phyloP scores from a whole-genome alignment of 1,140 invertebrate species.

The Scaptomyza hsui region DNA sequence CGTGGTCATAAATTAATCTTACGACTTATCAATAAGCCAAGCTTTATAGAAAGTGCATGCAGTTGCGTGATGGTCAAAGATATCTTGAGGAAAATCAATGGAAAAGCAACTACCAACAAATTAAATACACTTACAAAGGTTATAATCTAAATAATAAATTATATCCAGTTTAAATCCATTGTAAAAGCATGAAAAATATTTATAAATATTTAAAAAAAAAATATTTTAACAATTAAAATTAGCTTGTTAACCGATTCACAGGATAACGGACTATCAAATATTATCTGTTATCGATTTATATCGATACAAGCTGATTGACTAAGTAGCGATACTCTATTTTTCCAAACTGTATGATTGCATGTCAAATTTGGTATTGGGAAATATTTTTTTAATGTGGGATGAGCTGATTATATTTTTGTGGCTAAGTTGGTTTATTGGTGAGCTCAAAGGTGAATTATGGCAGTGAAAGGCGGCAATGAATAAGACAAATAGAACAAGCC shows the following conservation, averaged over 20 bases:
- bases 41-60: conserved; percentile 12
- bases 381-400: conserved; percentile 36
- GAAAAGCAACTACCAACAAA: background rate
- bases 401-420: conserved; percentile 53
- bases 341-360: conserved; percentile 30
- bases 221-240: background rate
- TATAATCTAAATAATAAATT: background rate
- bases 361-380: conserved; percentile 28
- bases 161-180: no score
- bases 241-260: no score
- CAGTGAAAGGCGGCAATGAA: conserved; percentile 31
- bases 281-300: no score
- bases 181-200: no score
- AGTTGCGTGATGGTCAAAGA: conserved; percentile 27
- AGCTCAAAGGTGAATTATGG: conserved; percentile 42
- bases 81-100: conserved; percentile 1
- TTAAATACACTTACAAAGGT: background rate
- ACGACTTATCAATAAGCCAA: conserved; percentile 18
- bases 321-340: background rate
- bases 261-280: no score
- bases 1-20: conserved; percentile 34
- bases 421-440: conserved; percentile 35
- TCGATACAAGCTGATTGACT: background rate
- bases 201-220: no score
- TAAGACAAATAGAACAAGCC: conserved; percentile 23